Evolutionary conservation across 2,888 invertebrate genomes (phyloP).

Genomic region (Plusia festucae): DNA sequence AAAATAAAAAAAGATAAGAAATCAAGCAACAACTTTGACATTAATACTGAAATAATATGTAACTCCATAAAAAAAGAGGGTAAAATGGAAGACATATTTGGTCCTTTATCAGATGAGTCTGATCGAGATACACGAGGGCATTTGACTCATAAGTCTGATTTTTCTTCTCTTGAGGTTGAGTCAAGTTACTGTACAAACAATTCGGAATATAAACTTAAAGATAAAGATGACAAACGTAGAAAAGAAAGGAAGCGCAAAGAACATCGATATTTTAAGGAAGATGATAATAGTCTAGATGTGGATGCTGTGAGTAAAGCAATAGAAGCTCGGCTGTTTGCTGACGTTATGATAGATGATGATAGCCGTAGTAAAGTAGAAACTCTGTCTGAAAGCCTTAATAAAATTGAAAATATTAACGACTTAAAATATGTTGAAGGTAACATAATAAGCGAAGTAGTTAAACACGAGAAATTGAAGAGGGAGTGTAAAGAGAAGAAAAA

Average conservation of each 20-base stretch:
- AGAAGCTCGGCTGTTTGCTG: constrained; percentile 94
- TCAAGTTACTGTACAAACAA: constrained; percentile 58
- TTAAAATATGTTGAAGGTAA: constrained; percentile 89
- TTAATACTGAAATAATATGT: constrained; percentile 66
- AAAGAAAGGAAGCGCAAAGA: constrained; percentile 91
- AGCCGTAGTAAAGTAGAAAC: constrained; percentile 74
- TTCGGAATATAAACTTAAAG: constrained; percentile 74
- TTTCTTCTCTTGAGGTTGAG: constrained; percentile 66
- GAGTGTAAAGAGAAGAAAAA: constrained; percentile 94
- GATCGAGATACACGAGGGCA: constrained; percentile 73
- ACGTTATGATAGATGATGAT: constrained; percentile 88
- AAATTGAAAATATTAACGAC: constrained; percentile 70
- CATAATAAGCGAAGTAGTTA: constrained; percentile 56
- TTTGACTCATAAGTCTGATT: constrained; percentile 69
- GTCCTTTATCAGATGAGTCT: constrained; percentile 94
- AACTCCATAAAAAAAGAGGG: constrained; percentile 91
- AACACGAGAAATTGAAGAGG: constrained; percentile 82
- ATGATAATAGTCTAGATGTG: constrained; percentile 94
- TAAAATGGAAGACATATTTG: constrained; percentile 97
- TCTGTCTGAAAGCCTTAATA: constrained; percentile 56
- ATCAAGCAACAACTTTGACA: constrained; percentile 69
- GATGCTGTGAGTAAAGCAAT: constrained; percentile 95
- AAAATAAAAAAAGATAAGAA: constrained; percentile 90
- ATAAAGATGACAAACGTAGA: constrained; percentile 89
- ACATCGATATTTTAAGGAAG: constrained; percentile 90